A percentile compares a stretch with the other conserved stretches of the same genome.
Conservation (phyloP, 2,113 vertebrate genomes). For the Sander lucioperca region DNA sequence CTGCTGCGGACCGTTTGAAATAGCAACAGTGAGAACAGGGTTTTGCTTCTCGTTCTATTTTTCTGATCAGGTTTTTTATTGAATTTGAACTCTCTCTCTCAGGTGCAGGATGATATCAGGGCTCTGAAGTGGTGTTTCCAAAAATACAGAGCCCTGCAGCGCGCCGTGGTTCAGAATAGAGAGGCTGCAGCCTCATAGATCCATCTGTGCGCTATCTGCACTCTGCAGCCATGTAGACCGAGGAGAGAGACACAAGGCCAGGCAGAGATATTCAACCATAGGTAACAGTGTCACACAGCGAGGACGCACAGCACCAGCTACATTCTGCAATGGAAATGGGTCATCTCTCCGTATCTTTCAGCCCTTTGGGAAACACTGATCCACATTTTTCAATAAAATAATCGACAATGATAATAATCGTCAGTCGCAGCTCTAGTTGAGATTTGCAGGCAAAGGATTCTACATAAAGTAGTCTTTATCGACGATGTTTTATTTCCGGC, state of each 20-base stretch:
- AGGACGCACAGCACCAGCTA: background rate
- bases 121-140: slow-evolving; percentile 60
- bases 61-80: slow-evolving; percentile 24
- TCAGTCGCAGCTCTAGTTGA: too few relatives aligned
- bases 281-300: background rate
- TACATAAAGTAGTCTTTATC: too few relatives aligned
- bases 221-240: background rate
- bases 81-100: slow-evolving; percentile 2
- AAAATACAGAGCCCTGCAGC: slow-evolving; percentile 63
- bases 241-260: too few relatives aligned
- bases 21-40: background rate
- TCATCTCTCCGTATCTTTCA: background rate
- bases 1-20: background rate
- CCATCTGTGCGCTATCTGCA: background rate
- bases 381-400: too few relatives aligned
- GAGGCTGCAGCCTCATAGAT: slow-evolving; percentile 34
- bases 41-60: background rate
- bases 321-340: background rate
- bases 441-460: too few relatives aligned
- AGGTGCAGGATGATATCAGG: slow-evolving; percentile 31
- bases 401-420: too few relatives aligned
- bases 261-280: too few relatives aligned
- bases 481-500: too few relatives aligned
- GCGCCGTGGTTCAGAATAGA: background rate
- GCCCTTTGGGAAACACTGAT: background rate